Evolutionary conservation across 2,888 invertebrate species (phyloP), one percentile per base, ranked within the genome.

Genomic region (Amphimallon solstitiale): DNA sequence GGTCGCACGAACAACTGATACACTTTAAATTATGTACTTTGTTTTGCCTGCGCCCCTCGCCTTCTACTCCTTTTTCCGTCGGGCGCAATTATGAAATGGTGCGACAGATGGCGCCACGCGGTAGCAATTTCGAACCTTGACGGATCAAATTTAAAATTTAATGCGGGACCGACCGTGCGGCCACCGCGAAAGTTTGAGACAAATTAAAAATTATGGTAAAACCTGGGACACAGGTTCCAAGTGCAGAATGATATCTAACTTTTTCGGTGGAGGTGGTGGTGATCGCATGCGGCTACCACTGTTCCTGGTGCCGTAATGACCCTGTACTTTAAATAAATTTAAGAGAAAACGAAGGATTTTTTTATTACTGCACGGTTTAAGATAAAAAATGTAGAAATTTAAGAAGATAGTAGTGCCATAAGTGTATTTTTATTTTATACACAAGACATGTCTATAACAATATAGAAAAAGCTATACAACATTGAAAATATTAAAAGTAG

Each of bases 121-220:
- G 19, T 15, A 17, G 17, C 45, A 45, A 45, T 45, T 45, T 45
- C 2, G 43, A 43, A 43, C 43, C 15, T 17, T 43, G 43, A 43
- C 43, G 43, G 43, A 43, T 7, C 14, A 43, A 43, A 15, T 43
- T 43, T 43, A 43, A 43, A 43, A 43, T 43, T 43, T 43, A 43
- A 43, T 43, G 43, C 43, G 7, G n/a, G 12, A 12, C 5, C 40
- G 12, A 15, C 40, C 40, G 40, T 40, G 35, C 35, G 12, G 40
- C 40, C 29, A 29, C 29, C 29, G 29, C 7, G 29, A 29, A 29
- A 29, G 29, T 29, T 29, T 29, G 17, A 45, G 45, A 15, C 19
- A 45, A 45, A 45, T 45, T 45, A 45, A 45, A 45, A 45, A 45
- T 45, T 45, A 45, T 17, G 45, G 45, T 45, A 45, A 45, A 45